Evolutionary conservation across 30 jellyfish, hydroid and myxozoan genomes (phyloP), one percentile per base, ranked within the genome.

Genomic region (Aurelia sp.): DNA sequence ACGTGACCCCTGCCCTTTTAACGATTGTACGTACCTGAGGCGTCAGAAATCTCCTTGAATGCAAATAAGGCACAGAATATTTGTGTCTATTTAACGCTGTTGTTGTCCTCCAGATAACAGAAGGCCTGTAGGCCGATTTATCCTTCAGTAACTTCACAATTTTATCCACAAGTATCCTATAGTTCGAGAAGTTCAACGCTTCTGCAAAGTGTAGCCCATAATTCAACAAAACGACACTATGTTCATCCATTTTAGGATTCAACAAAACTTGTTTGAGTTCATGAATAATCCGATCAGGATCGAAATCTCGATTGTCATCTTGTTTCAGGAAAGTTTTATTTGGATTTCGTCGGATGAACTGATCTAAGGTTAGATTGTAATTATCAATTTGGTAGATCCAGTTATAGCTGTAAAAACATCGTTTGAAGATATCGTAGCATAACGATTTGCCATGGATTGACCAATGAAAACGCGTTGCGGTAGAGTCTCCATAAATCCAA

Each of bases 401-500:
- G 88, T 86, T 90, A 81, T 87, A 93, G 18, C 96, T 74, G 78
- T 93, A 88, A 51, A 80, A 73, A 71, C 98, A 93, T 41, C 89
- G 37, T 53, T 72, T 79, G 91, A 93, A 93, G 3, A 77, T 73
- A 11, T 85, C 21, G 74, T 68, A 52, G 80, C 98, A 93, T 9
- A 93, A 31, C 16, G 97, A 81, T 51, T 85, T 77, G 27, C 86
- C 84, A 48, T 88, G 94, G 59, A 93, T 78, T 17, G 89, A 68
- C 82, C 92, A 90, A 62, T 87, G 93, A 44, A 93, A 84, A 31
- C 90, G 96, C 37, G 98, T 79, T 13, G 98, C 93, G 3, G 93
- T 94, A 0, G 98, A 93, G 70, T 93, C 98, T 0, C 98, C 98
- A 60, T 59, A 93, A 11, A 93, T 82, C 98, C 98, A 93, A 12